phyloP scores from a whole-genome alignment of 2,888 invertebrate species.

The Drosophila peninsularis region DNA sequence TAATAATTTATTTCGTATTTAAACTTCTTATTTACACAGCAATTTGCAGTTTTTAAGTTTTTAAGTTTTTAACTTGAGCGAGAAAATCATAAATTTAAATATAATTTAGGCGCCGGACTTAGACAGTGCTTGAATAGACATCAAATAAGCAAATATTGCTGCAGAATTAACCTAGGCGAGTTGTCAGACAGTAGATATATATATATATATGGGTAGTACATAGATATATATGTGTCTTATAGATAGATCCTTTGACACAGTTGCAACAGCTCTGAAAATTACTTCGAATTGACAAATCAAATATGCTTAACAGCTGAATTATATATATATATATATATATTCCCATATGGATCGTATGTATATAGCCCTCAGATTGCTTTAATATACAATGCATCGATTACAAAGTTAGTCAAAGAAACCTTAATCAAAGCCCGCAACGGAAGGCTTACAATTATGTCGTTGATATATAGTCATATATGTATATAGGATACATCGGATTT shows the following conservation, averaged over 20 bases:
- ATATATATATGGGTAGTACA: neutral
- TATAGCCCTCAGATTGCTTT: neutral
- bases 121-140: neutral
- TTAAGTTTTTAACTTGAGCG: neutral
- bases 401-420: slow-evolving; percentile 4
- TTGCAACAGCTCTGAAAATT: neutral
- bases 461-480: slow-evolving; percentile 1
- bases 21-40: neutral
- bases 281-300: neutral
- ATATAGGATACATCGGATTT: neutral
- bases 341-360: neutral
- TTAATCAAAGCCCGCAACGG: neutral
- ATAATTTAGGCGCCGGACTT: no score
- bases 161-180: neutral
- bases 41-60: neutral
- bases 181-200: neutral
- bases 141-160: neutral
- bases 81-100: neutral
- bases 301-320: neutral
- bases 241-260: neutral
- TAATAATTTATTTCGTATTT: neutral
- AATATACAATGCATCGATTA: neutral
- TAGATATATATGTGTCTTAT: neutral
- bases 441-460: neutral
- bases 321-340: neutral